Evolutionary conservation across 2,888 invertebrate species (phyloP).

Genomic region (Trissoscelio sp.): DNA sequence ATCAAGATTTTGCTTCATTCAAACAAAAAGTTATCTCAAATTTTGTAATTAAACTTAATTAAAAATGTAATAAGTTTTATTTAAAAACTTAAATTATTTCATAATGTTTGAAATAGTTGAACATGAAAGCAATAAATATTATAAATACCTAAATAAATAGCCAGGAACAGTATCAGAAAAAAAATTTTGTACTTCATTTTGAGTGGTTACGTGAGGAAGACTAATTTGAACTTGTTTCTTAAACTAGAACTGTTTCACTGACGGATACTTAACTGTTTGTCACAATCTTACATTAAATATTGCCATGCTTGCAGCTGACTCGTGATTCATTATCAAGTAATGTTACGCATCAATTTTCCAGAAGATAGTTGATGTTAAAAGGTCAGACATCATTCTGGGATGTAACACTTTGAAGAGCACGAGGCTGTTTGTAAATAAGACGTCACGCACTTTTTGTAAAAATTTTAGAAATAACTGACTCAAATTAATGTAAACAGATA

Average conservation of each 20-base stretch:
- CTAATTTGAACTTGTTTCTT: background rate
- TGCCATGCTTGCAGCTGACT: background rate
- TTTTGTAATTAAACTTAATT: too few species aligned
- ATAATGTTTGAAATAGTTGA: background rate
- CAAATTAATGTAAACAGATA: too few species aligned
- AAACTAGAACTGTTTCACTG: constrained; percentile 14
- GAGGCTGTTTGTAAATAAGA: constrained; percentile 19
- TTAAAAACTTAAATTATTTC: too few species aligned
- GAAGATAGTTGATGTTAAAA: constrained; percentile 35
- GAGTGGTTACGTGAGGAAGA: background rate
- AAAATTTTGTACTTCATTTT: constrained; percentile 18
- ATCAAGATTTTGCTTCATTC: too few species aligned
- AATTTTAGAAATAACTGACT: too few species aligned
- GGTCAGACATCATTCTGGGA: constrained; percentile 22
- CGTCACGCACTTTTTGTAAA: constrained; percentile 1
- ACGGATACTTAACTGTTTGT: background rate
- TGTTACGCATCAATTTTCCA: constrained; percentile 23
- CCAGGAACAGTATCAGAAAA: background rate
- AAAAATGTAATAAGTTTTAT: too few species aligned
- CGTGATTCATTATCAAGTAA: constrained; percentile 28
- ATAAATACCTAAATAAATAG: constrained; percentile 23
- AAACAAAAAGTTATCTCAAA: too few species aligned
- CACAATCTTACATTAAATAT: constrained; percentile 3
- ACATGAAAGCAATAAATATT: background rate
- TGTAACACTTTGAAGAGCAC: constrained; percentile 1